A percentile compares a stretch with the other conserved stretches of the same genome.
These are phyloP conservation scores for Eptesicus fuscus DNA, from an alignment of 2,113 vertebrate species.

Conservation along the genomic window DNA sequence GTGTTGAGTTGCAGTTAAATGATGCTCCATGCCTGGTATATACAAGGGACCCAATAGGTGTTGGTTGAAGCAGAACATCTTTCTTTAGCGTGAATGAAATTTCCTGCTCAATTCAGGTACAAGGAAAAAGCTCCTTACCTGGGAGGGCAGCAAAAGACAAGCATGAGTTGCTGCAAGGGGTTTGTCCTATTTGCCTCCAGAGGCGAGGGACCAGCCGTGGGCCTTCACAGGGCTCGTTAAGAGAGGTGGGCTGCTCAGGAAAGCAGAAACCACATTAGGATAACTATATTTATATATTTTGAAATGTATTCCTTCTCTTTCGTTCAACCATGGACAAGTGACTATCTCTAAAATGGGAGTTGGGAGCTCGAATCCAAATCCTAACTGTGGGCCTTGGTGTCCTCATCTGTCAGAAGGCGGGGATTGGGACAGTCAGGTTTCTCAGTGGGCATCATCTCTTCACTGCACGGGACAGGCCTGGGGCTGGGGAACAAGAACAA, in stretches of 20 bases:
- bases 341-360: neutral
- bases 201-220: neutral
- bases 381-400: neutral
- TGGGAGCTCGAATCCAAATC: neutral
- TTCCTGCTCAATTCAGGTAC: neutral
- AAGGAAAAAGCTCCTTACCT: neutral
- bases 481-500: neutral
- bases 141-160: neutral
- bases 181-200: neutral
- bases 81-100: neutral
- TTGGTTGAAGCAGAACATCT: neutral
- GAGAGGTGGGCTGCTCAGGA: neutral
- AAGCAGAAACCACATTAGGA: neutral
- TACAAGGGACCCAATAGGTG: neutral
- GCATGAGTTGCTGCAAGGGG: neutral
- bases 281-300: neutral
- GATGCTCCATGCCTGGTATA: neutral
- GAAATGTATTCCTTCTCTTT: neutral
- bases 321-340: neutral
- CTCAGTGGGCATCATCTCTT: neutral
- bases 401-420: neutral
- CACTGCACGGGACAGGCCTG: fast-evolving
- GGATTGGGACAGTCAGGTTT: neutral
- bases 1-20: neutral
- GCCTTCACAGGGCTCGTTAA: neutral